phyloP scores from a whole-genome alignment of 35 echinoderm and acorn worm species.

The Strongylocentrotus purpuratus region DNA sequence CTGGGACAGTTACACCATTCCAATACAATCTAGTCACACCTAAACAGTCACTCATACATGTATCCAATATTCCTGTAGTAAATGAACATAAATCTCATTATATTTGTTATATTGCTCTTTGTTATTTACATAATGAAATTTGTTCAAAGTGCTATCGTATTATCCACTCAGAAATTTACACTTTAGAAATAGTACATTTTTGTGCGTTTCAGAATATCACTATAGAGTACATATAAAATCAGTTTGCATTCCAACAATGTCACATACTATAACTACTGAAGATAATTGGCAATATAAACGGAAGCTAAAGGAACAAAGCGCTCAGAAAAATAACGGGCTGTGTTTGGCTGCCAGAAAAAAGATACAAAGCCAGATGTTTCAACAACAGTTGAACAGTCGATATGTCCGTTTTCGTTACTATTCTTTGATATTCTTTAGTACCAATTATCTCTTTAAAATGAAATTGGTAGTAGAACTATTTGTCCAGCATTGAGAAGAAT shows the following conservation, averaged over 20 bases:
- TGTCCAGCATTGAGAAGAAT: no score
- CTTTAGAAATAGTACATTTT: conserved; percentile 3
- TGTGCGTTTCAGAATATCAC: background rate
- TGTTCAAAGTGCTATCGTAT: background rate
- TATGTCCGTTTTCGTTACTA: no score
- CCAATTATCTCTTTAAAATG: no score
- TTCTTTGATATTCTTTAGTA: no score
- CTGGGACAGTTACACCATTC: background rate
- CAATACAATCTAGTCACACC: background rate
- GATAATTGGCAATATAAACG: no score
- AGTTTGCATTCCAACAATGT: background rate
- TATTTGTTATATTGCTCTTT: background rate
- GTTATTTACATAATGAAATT: background rate
- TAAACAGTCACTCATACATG: background rate
- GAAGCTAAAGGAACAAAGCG: no score
- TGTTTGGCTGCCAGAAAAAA: no score
- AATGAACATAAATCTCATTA: background rate
- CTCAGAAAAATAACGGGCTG: no score
- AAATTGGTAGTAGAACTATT: no score
- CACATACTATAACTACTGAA: background rate
- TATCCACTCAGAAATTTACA: background rate
- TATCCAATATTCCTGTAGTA: background rate
- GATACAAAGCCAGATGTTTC: no score
- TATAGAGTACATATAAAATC: background rate
- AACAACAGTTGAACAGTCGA: no score